Conservation (phyloP, 1,140 invertebrate species). For the Dermatophagoides farinae region DNA sequence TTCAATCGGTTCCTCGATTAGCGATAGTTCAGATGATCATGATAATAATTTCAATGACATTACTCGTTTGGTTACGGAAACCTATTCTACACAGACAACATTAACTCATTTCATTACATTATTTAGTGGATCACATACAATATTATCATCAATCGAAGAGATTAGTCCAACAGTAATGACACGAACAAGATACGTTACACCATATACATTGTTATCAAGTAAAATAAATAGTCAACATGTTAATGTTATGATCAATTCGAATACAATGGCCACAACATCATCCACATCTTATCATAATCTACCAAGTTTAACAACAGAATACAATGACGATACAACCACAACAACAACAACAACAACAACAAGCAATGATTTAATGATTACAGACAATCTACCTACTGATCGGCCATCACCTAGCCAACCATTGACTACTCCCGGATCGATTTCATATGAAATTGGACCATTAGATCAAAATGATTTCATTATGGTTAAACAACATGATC, state of each 20-base stretch:
- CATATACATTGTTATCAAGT: not conserved
- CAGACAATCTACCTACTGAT: no score
- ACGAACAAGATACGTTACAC: not conserved
- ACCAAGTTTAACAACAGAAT: no score
- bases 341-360: not conserved
- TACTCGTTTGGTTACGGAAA: conserved; percentile 3
- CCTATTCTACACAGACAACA: conserved; percentile 15
- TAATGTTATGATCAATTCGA: no score
- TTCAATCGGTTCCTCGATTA: not conserved
- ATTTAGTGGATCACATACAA: conserved; percentile 17
- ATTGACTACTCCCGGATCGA: no score
- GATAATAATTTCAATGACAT: not conserved
- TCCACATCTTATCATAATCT: not conserved
- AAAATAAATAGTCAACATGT: no score
- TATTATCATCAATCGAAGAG: conserved; percentile 20
- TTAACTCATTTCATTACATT: conserved; percentile 20
- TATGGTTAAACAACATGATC: not conserved
- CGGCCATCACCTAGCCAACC: no score
- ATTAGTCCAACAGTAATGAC: conserved; percentile 17
- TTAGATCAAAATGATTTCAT: no score
- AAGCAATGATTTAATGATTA: not conserved
- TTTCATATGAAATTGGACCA: no score
- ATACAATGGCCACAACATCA: no score
- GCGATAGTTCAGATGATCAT: not conserved
- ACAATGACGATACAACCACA: not conserved